Evolutionary conservation across 2,797 vertebrate genomes (phyloP).

Genomic region (Xyrichtys novacula): DNA sequence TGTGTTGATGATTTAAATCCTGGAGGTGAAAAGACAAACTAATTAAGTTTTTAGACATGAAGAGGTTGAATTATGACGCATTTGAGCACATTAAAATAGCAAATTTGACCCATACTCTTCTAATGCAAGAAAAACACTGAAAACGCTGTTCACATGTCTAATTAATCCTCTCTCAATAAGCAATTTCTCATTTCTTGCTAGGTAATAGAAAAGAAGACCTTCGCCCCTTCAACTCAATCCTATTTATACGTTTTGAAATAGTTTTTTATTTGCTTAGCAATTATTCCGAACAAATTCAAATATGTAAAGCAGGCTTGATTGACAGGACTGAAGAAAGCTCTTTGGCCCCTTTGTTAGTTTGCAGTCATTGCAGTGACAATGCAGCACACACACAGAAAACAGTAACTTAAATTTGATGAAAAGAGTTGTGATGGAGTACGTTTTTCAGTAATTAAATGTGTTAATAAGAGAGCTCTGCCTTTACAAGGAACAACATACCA

Average conservation of each 20-base stretch:
- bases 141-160: background rate
- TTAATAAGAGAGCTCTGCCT: conserved; percentile 14
- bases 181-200: conserved; percentile 1
- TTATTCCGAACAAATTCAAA: conserved; percentile 41
- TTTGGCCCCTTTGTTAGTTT: conserved; percentile 12
- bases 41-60: background rate
- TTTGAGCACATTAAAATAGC: background rate
- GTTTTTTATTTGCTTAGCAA: background rate
- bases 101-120: background rate
- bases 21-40: background rate
- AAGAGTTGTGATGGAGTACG: conserved; percentile 35
- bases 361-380: conserved; percentile 18
- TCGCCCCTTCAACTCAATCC: conserved; percentile 7
- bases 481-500: conserved; percentile 8
- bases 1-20: background rate
- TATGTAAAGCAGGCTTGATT: conserved; percentile 2
- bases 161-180: background rate
- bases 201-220: conserved; percentile 17
- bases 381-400: conserved; percentile 17
- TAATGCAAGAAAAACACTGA: background rate
- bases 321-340: conserved; percentile 13
- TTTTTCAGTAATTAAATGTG: conserved; percentile 30
- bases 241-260: background rate
- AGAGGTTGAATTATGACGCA: too few relatives aligned
- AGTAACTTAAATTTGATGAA: conserved; percentile 36